Base-by-base conservation (phyloP, 2,797 vertebrate species). In the Labeo calbasu region DNA sequence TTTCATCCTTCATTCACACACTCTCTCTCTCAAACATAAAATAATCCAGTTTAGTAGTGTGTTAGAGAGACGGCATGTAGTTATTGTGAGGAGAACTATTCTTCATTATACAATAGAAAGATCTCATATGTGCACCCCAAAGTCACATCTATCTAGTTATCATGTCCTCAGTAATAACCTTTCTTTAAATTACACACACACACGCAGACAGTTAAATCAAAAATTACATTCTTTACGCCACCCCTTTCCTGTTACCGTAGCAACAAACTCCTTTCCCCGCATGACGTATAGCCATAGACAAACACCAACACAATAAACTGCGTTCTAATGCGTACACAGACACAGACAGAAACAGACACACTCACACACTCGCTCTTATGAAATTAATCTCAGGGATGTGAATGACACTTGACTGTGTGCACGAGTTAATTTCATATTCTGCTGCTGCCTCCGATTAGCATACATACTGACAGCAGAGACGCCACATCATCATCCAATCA, bases 371-470 rank as follows among this genome's bases (percentile, higher is more conserved):
- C 23, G 28, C 77, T 73, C 70, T 78, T 79, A 61, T 85, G 66
- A 87, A 87, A 84, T 79, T 70, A 73, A 85, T 85, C 85, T 69
- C 57, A 85, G 43, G 59, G 79, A 86, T 77, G 88, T 81, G 86
- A 85, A 76, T 80, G 86, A 89, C 86, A 86, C 72, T 85, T 77
- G 86, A 76, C 86, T 76, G 75, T 59, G 82, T 73, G 82, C 59
- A 83, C 48, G 55, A 87, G 79, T 82, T 87, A 79, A 87, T 85
- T 77, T 53, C 57, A 50, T 53, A 70, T 59, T 66, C 61, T n/a
- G 66, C 61, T 66, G 69, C 48, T 50, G 21, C 69, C 57, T 85
- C 79, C 63, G 32, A 87, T 86, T 86, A 84, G 85, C 85, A 75
- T 82, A 73, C 6, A 21, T 12, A 25, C 43, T 82, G 79, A 87